phyloP scores from a whole-genome alignment of 2,113 vertebrate genomes.

The Prolemur simus region DNA sequence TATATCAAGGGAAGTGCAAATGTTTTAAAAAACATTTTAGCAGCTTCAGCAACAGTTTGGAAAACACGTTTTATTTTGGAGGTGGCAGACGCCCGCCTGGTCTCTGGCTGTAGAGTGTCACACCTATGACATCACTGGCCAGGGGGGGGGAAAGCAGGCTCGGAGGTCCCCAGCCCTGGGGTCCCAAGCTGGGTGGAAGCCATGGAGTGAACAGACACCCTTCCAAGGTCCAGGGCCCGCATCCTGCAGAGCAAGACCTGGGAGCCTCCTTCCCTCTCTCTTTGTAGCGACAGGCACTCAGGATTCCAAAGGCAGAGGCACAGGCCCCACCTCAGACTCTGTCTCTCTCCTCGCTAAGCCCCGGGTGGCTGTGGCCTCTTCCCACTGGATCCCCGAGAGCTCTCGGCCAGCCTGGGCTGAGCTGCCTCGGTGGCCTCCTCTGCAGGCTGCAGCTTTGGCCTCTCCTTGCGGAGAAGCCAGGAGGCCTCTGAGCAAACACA shows the following conservation, averaged over 20 bases:
- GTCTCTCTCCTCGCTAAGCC: not conserved
- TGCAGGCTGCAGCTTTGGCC: not conserved
- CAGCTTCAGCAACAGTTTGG: slow-evolving; percentile 68
- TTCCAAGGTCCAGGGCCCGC: not conserved
- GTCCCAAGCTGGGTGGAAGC: not conserved
- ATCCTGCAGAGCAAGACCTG: not conserved
- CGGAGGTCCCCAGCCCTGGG: not conserved
- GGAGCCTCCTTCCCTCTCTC: not conserved
- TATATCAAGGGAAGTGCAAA: slow-evolving; percentile 53
- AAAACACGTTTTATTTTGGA: slow-evolving; percentile 62
- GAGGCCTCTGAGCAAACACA: not conserved
- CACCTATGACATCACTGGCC: slow-evolving; percentile 44
- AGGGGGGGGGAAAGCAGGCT: not conserved
- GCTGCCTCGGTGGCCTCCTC: not conserved
- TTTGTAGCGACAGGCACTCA: not conserved
- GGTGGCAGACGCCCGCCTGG: slow-evolving; percentile 35
- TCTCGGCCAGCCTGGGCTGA: not conserved
- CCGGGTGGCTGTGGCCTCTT: not conserved
- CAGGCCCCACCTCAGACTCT: not conserved
- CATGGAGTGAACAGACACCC: not conserved
- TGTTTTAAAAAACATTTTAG: slow-evolving; percentile 46
- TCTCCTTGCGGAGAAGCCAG: not conserved
- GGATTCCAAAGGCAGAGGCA: not conserved
- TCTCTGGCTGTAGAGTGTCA: slow-evolving; percentile 50
- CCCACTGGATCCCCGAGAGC: not conserved